Evolutionary conservation across 53 echinoderm and acorn worm species (phyloP), one percentile per base, ranked within the genome.

Genomic region (Echinometra lucunter): DNA sequence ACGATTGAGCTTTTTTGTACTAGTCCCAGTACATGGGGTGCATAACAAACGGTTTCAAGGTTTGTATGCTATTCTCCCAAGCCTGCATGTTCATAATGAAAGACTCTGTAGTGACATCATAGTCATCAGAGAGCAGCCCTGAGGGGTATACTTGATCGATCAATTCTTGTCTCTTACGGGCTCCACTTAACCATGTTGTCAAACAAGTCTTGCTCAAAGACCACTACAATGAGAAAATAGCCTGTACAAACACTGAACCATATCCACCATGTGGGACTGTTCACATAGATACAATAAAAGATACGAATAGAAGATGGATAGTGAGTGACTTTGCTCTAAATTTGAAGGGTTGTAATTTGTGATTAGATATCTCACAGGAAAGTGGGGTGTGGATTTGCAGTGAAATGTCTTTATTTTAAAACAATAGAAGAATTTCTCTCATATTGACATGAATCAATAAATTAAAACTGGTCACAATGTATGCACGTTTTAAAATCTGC

Each of bases 131-230:
- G n/a, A n/a, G n/a, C n/a, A 30, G 42, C 19, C 40, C 78, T 42
- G 19, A 16, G 5, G 38, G 78, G 78, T 23, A 13, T 13, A 35
- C 37, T 78, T 40, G 78, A 78, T 42, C 78, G 78, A 78, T 78
- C 42, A 78, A 78, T 42, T 18, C 78, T 42, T 19, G 78, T 78
- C 78, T 78, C 78, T 78, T 42, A 42, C 21, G 78, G n/a, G 40
- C 78, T 78, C 78, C 78, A 78, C 78, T 78, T 78, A 78, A 78
- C 42, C 38, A 78, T 78, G 78, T 78, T 78, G 78, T 78, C 78
- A 78, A 78, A 78, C 78, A 78, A 78, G 42, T 19, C 78, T 40
- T 42, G 19, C 78, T 78, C 38, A 78, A 78, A 78, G 78, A 78
- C 78, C 42, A 78, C 78, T 78, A 21, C 78, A 78, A 0, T 18